Percentiles rank a stretch among this genome's conserved stretches.
Conservation (phyloP, 1,140 invertebrate genomes). For the Doryteuthis pealeii region DNA sequence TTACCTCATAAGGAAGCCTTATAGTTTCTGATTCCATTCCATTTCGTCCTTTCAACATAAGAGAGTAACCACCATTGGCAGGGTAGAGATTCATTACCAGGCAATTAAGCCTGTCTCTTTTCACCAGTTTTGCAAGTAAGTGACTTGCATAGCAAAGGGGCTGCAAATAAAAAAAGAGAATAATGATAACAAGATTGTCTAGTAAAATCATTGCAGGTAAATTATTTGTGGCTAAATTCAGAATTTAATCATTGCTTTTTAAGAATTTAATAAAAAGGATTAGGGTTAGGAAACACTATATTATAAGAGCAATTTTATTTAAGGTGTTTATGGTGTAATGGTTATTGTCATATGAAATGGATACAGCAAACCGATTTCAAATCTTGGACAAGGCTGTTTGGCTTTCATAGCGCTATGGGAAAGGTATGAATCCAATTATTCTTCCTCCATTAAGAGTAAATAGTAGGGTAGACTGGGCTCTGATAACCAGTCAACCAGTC, state of each 20-base stretch:
- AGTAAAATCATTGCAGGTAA: too few species aligned
- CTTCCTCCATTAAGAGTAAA: too few species aligned
- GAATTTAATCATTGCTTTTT: too few species aligned
- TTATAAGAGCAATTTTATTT: constrained; percentile 4
- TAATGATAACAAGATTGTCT: neutral
- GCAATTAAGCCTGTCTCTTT: constrained; percentile 81
- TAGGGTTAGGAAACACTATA: neutral
- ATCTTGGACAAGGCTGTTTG: too few species aligned
- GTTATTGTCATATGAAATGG: too few species aligned
- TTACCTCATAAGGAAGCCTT: constrained; percentile 62
- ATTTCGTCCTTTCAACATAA: constrained; percentile 71
- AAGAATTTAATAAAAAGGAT: neutral
- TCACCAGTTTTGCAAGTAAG: constrained; percentile 80
- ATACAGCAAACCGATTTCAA: too few species aligned
- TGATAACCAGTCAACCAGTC: too few species aligned
- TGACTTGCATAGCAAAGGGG: constrained; percentile 73
- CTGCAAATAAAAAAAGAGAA: constrained; percentile 41
- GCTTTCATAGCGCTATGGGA: too few species aligned
- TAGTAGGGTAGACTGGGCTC: neutral
- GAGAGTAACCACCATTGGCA: constrained; percentile 86
- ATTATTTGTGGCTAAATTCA: too few species aligned
- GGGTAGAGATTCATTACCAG: constrained; percentile 88
- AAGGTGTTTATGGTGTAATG: too few species aligned
- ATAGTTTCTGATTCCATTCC: constrained; percentile 61
- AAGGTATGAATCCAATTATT: too few species aligned